Evolutionary conservation across 2,888 invertebrate genomes (phyloP).

Genomic region (Agrochola macilenta): DNA sequence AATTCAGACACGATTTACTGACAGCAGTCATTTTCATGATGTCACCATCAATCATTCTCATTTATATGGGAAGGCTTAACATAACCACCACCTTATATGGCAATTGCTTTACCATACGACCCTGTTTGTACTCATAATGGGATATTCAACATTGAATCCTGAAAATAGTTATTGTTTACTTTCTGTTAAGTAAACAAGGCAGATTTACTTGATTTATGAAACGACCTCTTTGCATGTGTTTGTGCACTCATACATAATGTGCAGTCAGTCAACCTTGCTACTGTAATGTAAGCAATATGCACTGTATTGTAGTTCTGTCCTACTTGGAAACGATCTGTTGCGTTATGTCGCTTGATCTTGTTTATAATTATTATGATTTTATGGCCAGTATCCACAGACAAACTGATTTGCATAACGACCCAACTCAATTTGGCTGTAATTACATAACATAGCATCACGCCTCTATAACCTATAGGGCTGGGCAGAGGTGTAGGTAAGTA

Average conservation of each 20-base stretch:
- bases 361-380: conserved; percentile 3
- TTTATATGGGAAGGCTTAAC: conserved; percentile 36
- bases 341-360: conserved; percentile 31
- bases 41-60: conserved; percentile 55
- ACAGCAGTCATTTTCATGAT: conserved; percentile 41
- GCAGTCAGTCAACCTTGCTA: conserved; percentile 62
- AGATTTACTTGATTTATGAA: conserved; percentile 58
- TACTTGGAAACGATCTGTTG: conserved; percentile 48
- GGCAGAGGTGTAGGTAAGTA: too few species aligned
- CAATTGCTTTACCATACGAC: conserved; percentile 36
- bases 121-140: conserved; percentile 18
- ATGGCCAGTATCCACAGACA: background rate
- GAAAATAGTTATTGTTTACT: conserved; percentile 56
- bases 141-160: conserved; percentile 50
- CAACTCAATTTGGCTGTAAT: background rate
- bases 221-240: conserved; percentile 57
- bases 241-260: conserved; percentile 58
- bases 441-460: too few species aligned
- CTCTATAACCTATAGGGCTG: too few species aligned
- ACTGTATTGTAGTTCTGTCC: conserved; percentile 50
- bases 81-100: conserved; percentile 40
- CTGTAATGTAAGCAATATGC: conserved; percentile 61
- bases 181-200: conserved; percentile 37
- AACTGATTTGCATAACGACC: background rate
- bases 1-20: conserved; percentile 49